Evolutionary conservation across 2,113 vertebrate genomes (phyloP).

Genomic region (Protomyctophum bolini): DNA sequence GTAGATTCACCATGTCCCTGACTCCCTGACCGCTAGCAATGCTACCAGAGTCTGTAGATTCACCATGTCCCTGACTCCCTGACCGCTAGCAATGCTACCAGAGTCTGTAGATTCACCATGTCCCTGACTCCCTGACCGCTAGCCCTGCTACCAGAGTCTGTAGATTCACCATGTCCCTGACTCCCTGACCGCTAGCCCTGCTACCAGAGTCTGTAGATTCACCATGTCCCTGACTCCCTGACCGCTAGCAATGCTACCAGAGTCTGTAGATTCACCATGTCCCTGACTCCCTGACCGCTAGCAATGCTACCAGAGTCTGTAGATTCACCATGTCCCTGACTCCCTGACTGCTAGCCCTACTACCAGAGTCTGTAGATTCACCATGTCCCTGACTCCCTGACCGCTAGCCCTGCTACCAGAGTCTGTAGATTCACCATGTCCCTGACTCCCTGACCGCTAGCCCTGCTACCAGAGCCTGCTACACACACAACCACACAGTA

Average conservation of each 20-base stretch:
- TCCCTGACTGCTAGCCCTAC: slow-evolving; percentile 67
- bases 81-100: slow-evolving; percentile 68
- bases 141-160: slow-evolving; percentile 71
- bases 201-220: slow-evolving; percentile 71
- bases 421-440: slow-evolving; percentile 65
- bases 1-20: slow-evolving; percentile 65
- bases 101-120: slow-evolving; percentile 67
- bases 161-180: slow-evolving; percentile 64
- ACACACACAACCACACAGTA: not conserved
- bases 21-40: slow-evolving; percentile 62
- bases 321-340: slow-evolving; percentile 62
- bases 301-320: slow-evolving; percentile 70
- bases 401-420: slow-evolving; percentile 72
- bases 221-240: slow-evolving; percentile 53
- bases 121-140: slow-evolving; percentile 63
- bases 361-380: slow-evolving; percentile 70
- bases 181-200: slow-evolving; percentile 64
- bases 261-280: slow-evolving; percentile 67
- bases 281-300: slow-evolving; percentile 63
- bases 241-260: slow-evolving; percentile 70
- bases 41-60: slow-evolving; percentile 71
- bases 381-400: slow-evolving; percentile 56
- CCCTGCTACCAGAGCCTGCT: too few species aligned
- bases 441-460: slow-evolving; percentile 65
- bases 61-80: slow-evolving; percentile 56